Evolutionary conservation across 2,113 vertebrate genomes (phyloP).

Genomic region (Carettochelys insculpta): DNA sequence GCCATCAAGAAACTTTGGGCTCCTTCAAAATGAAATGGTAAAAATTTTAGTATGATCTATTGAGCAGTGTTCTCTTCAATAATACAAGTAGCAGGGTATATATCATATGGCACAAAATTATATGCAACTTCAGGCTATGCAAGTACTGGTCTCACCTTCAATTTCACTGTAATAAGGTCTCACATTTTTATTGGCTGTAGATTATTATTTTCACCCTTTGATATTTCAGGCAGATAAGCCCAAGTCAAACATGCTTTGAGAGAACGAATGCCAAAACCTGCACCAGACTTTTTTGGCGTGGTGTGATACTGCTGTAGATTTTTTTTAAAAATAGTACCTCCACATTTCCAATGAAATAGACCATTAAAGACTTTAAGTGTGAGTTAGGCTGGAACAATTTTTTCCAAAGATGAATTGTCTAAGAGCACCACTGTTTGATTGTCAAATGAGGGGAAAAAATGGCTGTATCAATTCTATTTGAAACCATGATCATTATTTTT

Average conservation of each 20-base stretch:
- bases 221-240: background rate
- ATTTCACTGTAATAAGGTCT: constrained; percentile 2
- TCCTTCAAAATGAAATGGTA: background rate
- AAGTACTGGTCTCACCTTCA: background rate
- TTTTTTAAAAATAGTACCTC: background rate
- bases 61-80: background rate
- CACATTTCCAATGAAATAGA: background rate
- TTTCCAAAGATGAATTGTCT: background rate
- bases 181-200: background rate
- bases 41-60: background rate
- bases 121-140: background rate
- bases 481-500: background rate
- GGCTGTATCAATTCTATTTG: background rate
- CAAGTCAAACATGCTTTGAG: background rate
- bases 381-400: background rate
- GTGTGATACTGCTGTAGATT: background rate
- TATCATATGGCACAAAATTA: background rate
- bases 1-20: background rate
- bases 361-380: background rate
- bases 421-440: background rate
- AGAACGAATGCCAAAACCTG: background rate
- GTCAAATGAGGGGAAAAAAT: background rate
- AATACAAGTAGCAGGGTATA: background rate
- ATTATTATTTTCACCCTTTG: background rate
- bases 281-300: background rate